Conservation (phyloP, 2,797 vertebrate species). For the Hipposideros larvatus region DNA sequence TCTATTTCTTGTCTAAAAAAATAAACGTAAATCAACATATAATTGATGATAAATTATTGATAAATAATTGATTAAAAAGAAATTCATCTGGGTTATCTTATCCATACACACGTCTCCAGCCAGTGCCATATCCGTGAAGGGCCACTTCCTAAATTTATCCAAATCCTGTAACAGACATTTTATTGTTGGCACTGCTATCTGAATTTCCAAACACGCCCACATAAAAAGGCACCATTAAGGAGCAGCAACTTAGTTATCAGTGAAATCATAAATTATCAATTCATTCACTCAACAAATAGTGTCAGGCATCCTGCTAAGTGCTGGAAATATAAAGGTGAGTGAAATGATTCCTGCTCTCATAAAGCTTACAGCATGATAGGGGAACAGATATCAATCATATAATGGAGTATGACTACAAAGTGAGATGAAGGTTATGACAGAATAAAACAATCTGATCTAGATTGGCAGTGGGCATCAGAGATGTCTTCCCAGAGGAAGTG, state of each 20-base stretch:
- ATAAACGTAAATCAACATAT: background rate
- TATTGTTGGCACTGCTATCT: background rate
- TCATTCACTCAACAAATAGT: background rate
- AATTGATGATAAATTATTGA: background rate
- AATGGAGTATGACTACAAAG: background rate
- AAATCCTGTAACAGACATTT: background rate
- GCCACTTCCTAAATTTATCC: conserved; percentile 1
- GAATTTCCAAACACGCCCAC: background rate
- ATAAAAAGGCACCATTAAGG: conserved; percentile 3
- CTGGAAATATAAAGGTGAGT: background rate
- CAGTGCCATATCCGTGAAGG: background rate
- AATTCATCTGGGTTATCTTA: background rate
- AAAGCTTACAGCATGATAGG: background rate
- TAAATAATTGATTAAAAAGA: background rate
- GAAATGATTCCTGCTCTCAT: conserved; percentile 18
- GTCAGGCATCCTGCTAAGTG: background rate
- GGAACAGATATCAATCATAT: background rate
- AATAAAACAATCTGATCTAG: background rate
- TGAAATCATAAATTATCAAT: background rate
- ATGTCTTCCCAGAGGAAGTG: background rate
- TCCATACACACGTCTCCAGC: background rate
- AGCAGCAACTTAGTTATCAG: conserved; percentile 6
- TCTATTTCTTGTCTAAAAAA: conserved; percentile 35
- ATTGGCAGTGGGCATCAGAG: background rate
- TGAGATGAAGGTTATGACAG: background rate